Base-by-base conservation (phyloP, 1,140 invertebrate species). In the Bombus waltoni region DNA sequence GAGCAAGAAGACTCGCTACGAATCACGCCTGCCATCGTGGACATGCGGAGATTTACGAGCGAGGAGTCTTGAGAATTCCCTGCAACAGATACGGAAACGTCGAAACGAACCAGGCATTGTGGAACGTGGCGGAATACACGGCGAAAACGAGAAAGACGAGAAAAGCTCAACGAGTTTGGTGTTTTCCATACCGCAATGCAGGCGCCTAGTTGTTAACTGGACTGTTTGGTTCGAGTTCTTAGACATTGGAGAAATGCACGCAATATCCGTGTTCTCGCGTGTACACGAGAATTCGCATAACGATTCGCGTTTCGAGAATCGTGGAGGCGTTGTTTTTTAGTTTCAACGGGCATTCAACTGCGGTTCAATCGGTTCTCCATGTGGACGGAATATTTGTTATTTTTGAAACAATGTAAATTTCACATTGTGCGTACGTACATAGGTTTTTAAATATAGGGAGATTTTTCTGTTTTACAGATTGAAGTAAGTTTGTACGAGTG, bases 171-270 rank as follows among this genome's bases (percentile, higher is more conserved):
- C 15, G 53, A 35, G 73, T 62, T 18, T 22, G 42, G 15, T 62
- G 38, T 18, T 70, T 86, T 82, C 59, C 62, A 70, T 86, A 53
- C 65, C 84, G 84, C 84, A 86, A 73, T 86, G 79, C 79, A 59
- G 84, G 35, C 72, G 22, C 28, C 68, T 11, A 35, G 32, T 59
- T 44, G 44, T 78, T 77, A 70, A 74, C n/a, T n/a, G 6, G 40
- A 32, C 22, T 38, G 38, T 35, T 38, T 28, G 40, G 11, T 35
- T 15, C n/a, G 38, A 11, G 40, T 66, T 76, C 35, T n/a, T 18
- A 53, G 66, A 57, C 44, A 13, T 78, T 76, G 28, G 47, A 53
- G 47, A 28, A 15, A 13, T n/a, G 47, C 82, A 84, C 76, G 83
- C 83, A 44, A 80, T 42, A 18, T 0, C 53, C 0, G n/a, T 0